Evolutionary conservation across 2,888 invertebrate species (phyloP).

Genomic region (Drosophila kuntzei): DNA sequence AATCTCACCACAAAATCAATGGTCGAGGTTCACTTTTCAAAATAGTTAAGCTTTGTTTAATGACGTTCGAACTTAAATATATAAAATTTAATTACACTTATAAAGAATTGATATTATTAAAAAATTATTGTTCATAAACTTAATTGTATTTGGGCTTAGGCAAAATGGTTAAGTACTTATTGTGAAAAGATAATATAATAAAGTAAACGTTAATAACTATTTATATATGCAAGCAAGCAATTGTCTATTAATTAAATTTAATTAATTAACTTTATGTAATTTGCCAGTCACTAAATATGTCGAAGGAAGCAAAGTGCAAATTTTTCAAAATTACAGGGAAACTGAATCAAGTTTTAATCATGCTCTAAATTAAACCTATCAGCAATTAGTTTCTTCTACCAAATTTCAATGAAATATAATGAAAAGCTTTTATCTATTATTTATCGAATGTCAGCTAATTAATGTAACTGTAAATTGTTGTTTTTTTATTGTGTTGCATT

Average conservation of each 20-base stretch:
- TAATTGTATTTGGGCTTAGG: not conserved
- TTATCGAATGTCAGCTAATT: conserved; percentile 11
- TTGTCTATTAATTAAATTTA: not conserved
- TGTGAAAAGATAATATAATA: not conserved
- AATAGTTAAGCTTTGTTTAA: not conserved
- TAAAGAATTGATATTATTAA: not conserved
- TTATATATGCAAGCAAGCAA: not conserved
- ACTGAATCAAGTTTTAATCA: no score
- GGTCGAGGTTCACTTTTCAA: not conserved
- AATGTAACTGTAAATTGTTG: conserved; percentile 7
- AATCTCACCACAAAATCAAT: no score
- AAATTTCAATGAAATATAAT: not conserved
- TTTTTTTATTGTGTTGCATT: conserved; percentile 9
- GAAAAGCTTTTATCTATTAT: not conserved
- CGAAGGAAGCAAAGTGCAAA: not conserved
- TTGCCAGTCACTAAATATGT: no score
- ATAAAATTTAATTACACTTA: not conserved
- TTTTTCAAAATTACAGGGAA: no score
- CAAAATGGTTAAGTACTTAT: not conserved
- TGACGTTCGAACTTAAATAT: not conserved
- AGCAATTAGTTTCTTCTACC: not conserved
- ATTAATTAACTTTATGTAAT: not conserved
- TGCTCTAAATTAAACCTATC: not conserved
- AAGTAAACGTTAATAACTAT: not conserved
- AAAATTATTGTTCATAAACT: not conserved